Evolutionary conservation across 2,113 vertebrate species (phyloP).

Genomic region (Notiomystis cincta): DNA sequence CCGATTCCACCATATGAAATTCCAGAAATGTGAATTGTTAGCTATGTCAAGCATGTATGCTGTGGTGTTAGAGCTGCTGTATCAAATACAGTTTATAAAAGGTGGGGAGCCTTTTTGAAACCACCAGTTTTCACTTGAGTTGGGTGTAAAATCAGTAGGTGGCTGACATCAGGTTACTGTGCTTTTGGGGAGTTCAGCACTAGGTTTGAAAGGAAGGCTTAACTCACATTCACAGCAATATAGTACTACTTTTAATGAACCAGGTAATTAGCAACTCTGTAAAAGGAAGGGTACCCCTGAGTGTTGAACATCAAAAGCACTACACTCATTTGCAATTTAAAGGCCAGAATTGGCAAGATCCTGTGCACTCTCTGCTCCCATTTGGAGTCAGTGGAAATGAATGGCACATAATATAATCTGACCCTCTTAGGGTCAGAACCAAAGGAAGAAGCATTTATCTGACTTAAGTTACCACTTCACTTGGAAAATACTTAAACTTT

Average conservation of each 20-base stretch:
- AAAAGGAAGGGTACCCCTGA: not conserved
- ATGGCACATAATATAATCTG: not conserved
- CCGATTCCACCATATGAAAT: not conserved
- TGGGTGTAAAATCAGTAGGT: not conserved
- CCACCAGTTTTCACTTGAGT: not conserved
- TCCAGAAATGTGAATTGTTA: not conserved
- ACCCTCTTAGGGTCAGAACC: not conserved
- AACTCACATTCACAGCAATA: not conserved
- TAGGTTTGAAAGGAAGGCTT: not conserved
- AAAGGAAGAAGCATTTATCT: not conserved
- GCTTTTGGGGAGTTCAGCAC: not conserved
- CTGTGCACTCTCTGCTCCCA: not conserved
- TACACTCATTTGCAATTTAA: conserved; percentile 24
- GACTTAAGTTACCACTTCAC: not conserved
- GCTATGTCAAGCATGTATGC: not conserved
- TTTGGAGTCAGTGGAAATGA: not conserved
- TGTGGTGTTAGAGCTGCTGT: not conserved
- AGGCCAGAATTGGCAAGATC: not conserved
- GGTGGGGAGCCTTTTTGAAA: not conserved
- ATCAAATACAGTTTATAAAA: not conserved
- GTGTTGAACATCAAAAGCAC: conserved; percentile 8
- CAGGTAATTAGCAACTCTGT: not conserved
- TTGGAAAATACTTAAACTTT: not conserved
- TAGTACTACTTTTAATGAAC: not conserved
- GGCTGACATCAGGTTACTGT: not conserved